These are phyloP conservation scores for Agraylea sexmaculata DNA, from an alignment of 1,140 invertebrate genomes.

Conservation along the genomic window DNA sequence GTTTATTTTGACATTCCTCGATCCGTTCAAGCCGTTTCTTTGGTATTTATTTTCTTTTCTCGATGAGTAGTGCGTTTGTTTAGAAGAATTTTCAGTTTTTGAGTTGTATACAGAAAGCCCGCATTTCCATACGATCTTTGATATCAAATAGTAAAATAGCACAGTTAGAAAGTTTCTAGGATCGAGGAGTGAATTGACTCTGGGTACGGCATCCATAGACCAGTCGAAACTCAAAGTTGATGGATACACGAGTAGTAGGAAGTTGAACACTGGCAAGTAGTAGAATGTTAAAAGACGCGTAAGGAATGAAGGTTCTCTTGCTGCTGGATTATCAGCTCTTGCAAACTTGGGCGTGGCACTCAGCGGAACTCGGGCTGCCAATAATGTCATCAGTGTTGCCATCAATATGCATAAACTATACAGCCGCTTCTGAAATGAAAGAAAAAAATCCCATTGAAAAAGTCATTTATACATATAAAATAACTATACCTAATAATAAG, in stretches of 20 bases:
- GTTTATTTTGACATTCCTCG: slow-evolving; percentile 17
- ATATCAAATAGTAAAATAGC: slow-evolving; percentile 54
- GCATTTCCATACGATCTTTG: slow-evolving; percentile 34
- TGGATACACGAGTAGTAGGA: slow-evolving; percentile 70
- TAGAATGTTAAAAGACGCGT: slow-evolving; percentile 72
- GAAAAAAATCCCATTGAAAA: slow-evolving; percentile 20
- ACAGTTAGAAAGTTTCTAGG: slow-evolving; percentile 58
- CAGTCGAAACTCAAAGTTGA: slow-evolving; percentile 83
- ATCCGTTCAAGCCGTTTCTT: slow-evolving; percentile 15
- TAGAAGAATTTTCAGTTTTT: slow-evolving; percentile 15
- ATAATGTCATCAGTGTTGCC: slow-evolving; percentile 41
- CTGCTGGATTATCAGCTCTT: slow-evolving; percentile 81
- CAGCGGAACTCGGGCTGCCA: slow-evolving; percentile 51
- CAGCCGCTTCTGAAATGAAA: slow-evolving; percentile 50
- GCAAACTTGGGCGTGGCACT: slow-evolving; percentile 67
- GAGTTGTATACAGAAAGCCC: slow-evolving; percentile 10
- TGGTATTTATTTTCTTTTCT: slow-evolving; percentile 18
- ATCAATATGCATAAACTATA: slow-evolving; percentile 51
- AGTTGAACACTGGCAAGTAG: slow-evolving; percentile 80
- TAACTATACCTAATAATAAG: neutral
- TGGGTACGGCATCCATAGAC: slow-evolving; percentile 88
- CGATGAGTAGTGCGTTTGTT: slow-evolving; percentile 6
- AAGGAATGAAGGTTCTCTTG: slow-evolving; percentile 56
- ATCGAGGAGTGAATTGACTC: slow-evolving; percentile 62
- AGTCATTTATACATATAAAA: neutral